Evolutionary conservation across 2,797 vertebrate species (phyloP).

Genomic region (Phylloscopus collybita): DNA sequence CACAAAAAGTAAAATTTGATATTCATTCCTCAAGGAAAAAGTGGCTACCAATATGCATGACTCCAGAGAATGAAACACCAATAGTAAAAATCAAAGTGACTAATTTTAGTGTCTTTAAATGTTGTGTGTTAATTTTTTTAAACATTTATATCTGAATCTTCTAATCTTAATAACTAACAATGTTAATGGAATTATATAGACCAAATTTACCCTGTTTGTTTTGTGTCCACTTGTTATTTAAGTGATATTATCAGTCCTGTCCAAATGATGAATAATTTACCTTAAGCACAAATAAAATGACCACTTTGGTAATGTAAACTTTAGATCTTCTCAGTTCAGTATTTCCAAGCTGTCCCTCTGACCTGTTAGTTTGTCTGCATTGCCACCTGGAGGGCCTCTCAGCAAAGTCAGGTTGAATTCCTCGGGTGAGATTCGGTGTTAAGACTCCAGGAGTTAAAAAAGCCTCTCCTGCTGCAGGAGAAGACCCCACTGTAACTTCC

Average conservation of each 20-base stretch:
- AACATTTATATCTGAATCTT: neutral
- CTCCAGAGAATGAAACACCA: neutral
- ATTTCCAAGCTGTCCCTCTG: neutral
- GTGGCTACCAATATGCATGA: neutral
- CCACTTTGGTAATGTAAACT: neutral
- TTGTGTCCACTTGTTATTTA: neutral
- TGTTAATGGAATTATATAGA: neutral
- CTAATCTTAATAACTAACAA: neutral
- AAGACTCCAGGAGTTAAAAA: neutral
- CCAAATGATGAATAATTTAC: neutral
- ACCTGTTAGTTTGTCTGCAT: conserved; percentile 60
- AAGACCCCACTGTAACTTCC: neutral
- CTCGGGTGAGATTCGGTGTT: neutral
- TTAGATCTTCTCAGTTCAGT: neutral
- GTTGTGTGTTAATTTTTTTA: neutral
- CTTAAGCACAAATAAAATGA: neutral
- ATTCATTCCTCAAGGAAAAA: neutral
- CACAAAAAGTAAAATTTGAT: neutral
- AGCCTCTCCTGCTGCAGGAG: neutral
- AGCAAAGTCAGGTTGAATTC: conserved; percentile 38
- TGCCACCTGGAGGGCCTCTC: conserved; percentile 62
- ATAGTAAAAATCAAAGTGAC: neutral
- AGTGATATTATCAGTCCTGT: neutral
- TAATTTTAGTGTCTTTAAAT: neutral
- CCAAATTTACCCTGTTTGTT: neutral